Evolutionary conservation across 2,888 invertebrate species (phyloP).

Genomic region (Papilio protenor): DNA sequence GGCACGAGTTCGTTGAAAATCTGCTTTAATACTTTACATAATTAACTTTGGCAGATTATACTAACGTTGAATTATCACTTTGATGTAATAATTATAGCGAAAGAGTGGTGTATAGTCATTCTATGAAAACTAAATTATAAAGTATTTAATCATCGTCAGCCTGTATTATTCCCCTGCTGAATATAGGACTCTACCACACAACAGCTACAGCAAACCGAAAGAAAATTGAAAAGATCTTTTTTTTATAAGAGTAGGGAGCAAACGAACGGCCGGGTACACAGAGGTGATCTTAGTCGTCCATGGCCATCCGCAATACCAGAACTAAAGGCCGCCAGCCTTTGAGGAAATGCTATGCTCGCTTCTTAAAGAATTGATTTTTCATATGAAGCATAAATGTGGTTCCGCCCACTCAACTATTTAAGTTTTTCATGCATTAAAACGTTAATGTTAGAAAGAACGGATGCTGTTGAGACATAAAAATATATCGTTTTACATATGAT

Average conservation of each 20-base stretch:
- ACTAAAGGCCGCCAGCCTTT: too few species aligned
- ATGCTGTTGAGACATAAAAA: too few species aligned
- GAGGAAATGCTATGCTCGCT: too few species aligned
- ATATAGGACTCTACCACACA: neutral
- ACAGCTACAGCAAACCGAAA: neutral
- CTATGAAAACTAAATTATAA: neutral
- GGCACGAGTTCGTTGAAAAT: conserved; percentile 23
- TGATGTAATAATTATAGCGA: neutral
- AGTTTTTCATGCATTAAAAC: neutral
- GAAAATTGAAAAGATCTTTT: too few species aligned
- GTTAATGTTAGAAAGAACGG: too few species aligned
- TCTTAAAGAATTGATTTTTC: neutral
- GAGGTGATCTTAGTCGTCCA: too few species aligned
- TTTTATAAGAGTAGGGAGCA: too few species aligned
- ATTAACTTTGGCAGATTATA: conserved; percentile 18
- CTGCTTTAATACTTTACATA: conserved; percentile 13
- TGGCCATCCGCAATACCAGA: too few species aligned
- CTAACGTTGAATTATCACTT: conserved; percentile 4
- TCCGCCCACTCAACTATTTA: neutral
- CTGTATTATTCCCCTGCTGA: neutral
- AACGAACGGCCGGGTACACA: too few species aligned
- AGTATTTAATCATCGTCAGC: too few species aligned
- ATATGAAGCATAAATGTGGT: neutral
- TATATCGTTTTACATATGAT: too few species aligned
- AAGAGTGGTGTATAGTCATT: neutral